These are phyloP conservation scores for Agapostemon virescens DNA, from an alignment of 2,888 invertebrate species.

Conservation along the genomic window DNA sequence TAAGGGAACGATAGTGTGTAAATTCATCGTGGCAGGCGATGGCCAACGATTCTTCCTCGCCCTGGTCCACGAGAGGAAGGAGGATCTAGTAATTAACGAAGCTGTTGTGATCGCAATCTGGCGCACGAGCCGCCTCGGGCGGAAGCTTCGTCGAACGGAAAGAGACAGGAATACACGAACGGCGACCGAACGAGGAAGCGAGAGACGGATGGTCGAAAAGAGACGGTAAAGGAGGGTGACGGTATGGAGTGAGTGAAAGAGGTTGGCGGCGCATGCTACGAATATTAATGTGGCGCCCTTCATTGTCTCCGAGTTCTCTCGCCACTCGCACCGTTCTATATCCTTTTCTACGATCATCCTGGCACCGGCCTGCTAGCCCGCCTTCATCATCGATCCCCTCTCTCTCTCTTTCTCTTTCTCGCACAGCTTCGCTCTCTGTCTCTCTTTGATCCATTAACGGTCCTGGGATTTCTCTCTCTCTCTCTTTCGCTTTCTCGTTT, in stretches of 20 bases:
- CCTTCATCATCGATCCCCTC: conserved; percentile 32
- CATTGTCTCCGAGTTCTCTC: conserved; percentile 68
- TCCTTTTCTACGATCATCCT: conserved; percentile 62
- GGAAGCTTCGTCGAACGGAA: conserved; percentile 39
- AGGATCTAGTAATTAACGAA: conserved; percentile 77
- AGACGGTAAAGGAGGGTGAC: neutral
- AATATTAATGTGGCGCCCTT: conserved; percentile 74
- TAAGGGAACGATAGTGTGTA: conserved; percentile 47
- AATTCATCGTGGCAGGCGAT: conserved; percentile 29
- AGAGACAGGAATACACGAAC: conserved; percentile 21
- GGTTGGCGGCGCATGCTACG: conserved; percentile 61
- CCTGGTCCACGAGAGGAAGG: conserved; percentile 45
- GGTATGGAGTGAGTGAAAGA: conserved; percentile 19
- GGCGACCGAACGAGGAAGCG: neutral
- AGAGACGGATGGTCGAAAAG: neutral
- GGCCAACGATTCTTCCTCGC: conserved; percentile 30
- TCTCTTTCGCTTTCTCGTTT: conserved; percentile 1
- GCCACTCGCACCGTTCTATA: conserved; percentile 43
- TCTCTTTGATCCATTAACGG: neutral
- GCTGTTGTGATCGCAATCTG: conserved; percentile 76
- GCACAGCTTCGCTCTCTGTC: conserved; percentile 20
- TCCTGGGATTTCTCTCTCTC: conserved; percentile 8
- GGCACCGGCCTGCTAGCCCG: conserved; percentile 28
- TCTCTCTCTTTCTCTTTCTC: conserved; percentile 18
- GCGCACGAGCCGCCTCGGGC: conserved; percentile 72